Base-by-base conservation (phyloP, 2,888 invertebrate species). In the Cartodere bifasciata region DNA sequence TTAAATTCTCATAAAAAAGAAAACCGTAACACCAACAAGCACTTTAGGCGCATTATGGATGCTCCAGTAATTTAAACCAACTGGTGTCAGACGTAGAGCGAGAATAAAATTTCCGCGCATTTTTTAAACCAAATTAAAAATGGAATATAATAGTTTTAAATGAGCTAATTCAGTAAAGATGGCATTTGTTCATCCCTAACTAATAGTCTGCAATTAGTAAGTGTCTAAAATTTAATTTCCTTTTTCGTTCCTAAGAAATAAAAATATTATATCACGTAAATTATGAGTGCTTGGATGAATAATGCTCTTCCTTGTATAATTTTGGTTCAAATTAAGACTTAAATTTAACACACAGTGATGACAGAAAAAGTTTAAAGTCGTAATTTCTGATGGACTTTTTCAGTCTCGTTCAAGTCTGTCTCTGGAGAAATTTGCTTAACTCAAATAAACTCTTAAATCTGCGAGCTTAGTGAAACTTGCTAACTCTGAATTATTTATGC, bases 231-330 rank as follows among this genome's bases (percentile, higher is more conserved):
- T 37, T 39, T 28, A 39, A 35, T 32, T 25, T 31, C 28, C 29
- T 35, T 13, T n/a, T 32, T 34, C 34, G 29, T 39, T 30, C 28
- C 30, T 25, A 33, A 29, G 29, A 27, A 29, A 37, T 25, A 28
- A 34, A 37, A 38, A 41, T 40, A 41, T 40, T 37, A 44, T 42
- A 37, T 42, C 36, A 40, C 38, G 41, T 36, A 37, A 40, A 44
- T 43, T 45, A 47, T 45, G 45, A 46, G 45, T 42, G 38, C 38
- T 32, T 37, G 37, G 44, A 44, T 44, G 45, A 45, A 44, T 45
- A 44, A 47, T 44, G 41, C 38, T 38, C 41, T 39, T 31, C 36
- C 40, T 38, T 40, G 36, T 31, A 39, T 34, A 43, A 42, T 36
- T 40, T 26, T 32, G 32, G 24, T 28, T 34, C 26, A 36, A 38